phyloP scores from a whole-genome alignment of 1,140 invertebrate species.

The Drosophila watanabei region DNA sequence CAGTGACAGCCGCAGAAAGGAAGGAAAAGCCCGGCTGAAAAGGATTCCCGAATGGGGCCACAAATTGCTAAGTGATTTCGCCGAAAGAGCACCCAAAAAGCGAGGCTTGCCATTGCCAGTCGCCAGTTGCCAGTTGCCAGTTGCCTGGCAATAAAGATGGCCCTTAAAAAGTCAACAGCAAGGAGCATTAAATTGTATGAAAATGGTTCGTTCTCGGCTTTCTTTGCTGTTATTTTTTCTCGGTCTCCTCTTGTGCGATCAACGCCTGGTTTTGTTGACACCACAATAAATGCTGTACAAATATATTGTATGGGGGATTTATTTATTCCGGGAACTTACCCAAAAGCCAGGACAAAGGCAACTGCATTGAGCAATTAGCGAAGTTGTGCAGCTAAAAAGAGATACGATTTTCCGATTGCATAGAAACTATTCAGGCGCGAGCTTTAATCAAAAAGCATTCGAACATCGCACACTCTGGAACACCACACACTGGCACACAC shows the following conservation, averaged over 20 bases:
- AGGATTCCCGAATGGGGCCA: constrained; percentile 47
- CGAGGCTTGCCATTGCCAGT: constrained; percentile 2
- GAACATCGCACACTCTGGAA: constrained; percentile 11
- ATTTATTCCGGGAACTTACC: constrained; percentile 55
- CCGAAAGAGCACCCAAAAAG: background rate
- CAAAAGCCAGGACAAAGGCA: constrained; percentile 29
- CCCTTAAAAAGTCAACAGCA: constrained; percentile 69
- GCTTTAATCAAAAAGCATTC: constrained; percentile 68
- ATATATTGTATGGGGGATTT: background rate
- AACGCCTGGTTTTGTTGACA: constrained; percentile 48
- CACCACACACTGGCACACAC: constrained; percentile 27
- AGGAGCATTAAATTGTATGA: constrained; percentile 53
- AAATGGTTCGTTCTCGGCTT: constrained; percentile 22
- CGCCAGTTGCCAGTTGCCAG: constrained; percentile 26
- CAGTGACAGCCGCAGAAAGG: constrained; percentile 62
- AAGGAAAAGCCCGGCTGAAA: constrained; percentile 44
- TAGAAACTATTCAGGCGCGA: constrained; percentile 61
- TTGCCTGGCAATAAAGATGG: constrained; percentile 60
- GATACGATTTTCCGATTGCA: constrained; percentile 62
- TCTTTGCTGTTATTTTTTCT: constrained; percentile 17
- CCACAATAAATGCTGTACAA: constrained; percentile 34
- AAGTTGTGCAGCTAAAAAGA: constrained; percentile 31
- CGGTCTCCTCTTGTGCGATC: constrained; percentile 25
- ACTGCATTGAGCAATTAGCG: constrained; percentile 53
- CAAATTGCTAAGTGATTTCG: constrained; percentile 76